These are phyloP conservation scores for Campylomormyrus numenius DNA, from an alignment of 2,113 vertebrate genomes.

Conservation along the genomic window DNA sequence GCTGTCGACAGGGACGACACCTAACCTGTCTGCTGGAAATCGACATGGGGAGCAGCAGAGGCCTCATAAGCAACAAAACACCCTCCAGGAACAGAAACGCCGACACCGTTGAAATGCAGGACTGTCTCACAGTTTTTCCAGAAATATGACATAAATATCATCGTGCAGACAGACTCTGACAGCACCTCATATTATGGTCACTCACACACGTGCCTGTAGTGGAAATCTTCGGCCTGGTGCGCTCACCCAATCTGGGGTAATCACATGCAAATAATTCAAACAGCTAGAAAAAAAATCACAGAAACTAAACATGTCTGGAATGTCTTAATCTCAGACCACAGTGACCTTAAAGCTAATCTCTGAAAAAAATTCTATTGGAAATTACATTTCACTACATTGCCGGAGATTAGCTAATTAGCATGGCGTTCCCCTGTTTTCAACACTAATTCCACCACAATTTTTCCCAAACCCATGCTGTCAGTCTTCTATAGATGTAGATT, in stretches of 20 bases:
- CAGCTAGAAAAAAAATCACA: slow-evolving; percentile 44
- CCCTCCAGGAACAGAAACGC: neutral
- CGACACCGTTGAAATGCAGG: neutral
- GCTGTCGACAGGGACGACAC: neutral
- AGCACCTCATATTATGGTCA: neutral
- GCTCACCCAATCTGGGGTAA: slow-evolving; percentile 39
- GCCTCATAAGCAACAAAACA: neutral
- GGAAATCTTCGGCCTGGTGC: neutral
- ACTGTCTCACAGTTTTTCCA: neutral
- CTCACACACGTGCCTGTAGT: neutral
- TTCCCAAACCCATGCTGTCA: neutral
- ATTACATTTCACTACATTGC: slow-evolving; percentile 28
- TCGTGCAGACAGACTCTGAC: neutral
- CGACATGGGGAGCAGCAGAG: neutral
- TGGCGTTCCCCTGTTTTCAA: neutral
- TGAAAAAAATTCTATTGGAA: slow-evolving; percentile 43
- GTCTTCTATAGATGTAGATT: neutral
- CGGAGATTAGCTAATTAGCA: slow-evolving; percentile 46
- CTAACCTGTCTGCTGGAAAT: neutral
- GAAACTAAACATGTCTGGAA: slow-evolving; percentile 49
- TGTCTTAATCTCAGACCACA: slow-evolving; percentile 52
- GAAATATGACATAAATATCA: neutral
- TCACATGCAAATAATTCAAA: slow-evolving; percentile 59
- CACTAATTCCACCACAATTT: neutral
- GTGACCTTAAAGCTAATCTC: slow-evolving; percentile 46